Conservation (phyloP, 2,113 vertebrate species). For the Thryonomys swinderianus region DNA sequence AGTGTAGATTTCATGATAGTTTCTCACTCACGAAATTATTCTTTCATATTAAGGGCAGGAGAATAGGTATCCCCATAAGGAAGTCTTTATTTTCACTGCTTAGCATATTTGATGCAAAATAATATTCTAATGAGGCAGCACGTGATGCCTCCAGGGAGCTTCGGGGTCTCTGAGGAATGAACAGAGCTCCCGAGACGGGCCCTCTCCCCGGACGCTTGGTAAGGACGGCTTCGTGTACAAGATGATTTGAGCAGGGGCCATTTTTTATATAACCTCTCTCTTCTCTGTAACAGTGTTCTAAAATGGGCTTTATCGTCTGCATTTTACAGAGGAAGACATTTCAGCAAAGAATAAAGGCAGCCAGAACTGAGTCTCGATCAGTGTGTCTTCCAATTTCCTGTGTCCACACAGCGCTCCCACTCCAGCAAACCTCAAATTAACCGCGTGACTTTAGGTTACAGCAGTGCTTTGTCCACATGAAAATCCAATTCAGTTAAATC, state of each 20-base stretch:
- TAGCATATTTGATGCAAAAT: not conserved
- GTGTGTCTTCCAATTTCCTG: not conserved
- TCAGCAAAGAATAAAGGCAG: slow-evolving; percentile 9
- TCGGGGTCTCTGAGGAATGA: not conserved
- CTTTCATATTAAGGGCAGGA: not conserved
- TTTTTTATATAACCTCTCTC: not conserved
- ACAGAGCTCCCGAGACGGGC: not conserved
- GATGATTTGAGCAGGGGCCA: not conserved
- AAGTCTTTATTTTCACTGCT: not conserved
- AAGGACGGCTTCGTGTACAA: not conserved
- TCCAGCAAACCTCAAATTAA: not conserved
- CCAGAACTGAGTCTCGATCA: not conserved
- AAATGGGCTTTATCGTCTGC: slow-evolving; percentile 1
- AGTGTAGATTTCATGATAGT: not conserved
- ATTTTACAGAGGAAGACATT: slow-evolving; percentile 1
- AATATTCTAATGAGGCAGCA: not conserved
- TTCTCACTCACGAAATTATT: not conserved
- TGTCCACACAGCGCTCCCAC: not conserved
- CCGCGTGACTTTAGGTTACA: not conserved
- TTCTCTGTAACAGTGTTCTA: not conserved
- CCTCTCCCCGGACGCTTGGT: not conserved
- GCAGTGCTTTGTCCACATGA: not conserved
- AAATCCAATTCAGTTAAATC: not conserved
- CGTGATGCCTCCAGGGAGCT: not conserved
- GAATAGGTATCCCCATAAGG: not conserved